Evolutionary conservation across 2,113 vertebrate genomes (phyloP).

Genomic region (Marmota flaviventris): DNA sequence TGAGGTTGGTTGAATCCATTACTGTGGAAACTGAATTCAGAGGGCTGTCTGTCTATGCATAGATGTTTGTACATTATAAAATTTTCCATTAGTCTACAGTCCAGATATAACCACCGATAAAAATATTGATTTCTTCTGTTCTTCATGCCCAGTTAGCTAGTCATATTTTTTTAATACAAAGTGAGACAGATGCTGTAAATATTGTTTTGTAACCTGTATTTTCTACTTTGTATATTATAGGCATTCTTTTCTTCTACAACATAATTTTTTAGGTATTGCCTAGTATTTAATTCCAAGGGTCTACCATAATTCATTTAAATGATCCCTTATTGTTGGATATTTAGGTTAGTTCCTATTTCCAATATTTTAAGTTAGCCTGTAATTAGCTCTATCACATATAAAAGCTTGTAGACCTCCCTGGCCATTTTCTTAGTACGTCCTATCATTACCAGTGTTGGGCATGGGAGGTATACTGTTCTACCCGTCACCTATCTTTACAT

Average conservation of each 20-base stretch:
- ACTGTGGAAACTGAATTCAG: too few relatives aligned
- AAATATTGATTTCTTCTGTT: background rate
- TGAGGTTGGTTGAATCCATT: background rate
- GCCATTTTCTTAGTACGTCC: background rate
- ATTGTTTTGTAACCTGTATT: background rate
- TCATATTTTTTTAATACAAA: background rate
- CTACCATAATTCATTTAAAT: background rate
- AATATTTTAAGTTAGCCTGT: background rate
- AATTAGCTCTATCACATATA: background rate
- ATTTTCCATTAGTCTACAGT: background rate
- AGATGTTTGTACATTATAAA: background rate
- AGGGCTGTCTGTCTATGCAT: background rate
- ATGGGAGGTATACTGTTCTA: background rate
- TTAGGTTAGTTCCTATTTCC: constrained; percentile 44
- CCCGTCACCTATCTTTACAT: background rate
- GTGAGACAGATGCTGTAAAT: background rate
- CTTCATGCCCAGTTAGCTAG: background rate
- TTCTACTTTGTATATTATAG: background rate
- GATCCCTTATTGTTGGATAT: background rate
- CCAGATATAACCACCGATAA: background rate
- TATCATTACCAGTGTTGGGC: background rate
- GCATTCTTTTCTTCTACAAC: background rate
- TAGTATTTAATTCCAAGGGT: background rate
- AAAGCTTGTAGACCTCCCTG: background rate
- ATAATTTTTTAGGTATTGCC: background rate